Conservation (phyloP, 2,888 invertebrate species). For the Urechis unicinctus region DNA sequence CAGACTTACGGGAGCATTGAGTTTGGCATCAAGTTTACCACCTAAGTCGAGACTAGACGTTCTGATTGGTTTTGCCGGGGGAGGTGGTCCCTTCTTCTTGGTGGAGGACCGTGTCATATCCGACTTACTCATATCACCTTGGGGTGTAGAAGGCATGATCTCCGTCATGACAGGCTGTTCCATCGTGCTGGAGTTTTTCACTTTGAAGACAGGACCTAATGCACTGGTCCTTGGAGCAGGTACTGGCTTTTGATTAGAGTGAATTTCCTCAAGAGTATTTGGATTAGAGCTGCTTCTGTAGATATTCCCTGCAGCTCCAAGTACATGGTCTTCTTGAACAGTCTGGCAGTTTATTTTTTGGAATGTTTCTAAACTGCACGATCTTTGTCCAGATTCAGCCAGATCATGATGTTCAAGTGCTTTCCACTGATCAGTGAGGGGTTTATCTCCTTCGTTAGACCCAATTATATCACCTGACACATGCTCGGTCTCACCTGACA, state of each 20-base stretch:
- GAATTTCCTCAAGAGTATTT: background rate
- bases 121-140: too few relatives aligned
- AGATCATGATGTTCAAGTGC: too few relatives aligned
- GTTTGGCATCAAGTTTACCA: too few relatives aligned
- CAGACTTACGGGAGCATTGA: too few relatives aligned
- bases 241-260: background rate
- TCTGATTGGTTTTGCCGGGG: background rate
- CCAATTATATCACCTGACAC: background rate
- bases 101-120: background rate
- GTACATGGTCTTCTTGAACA: background rate
- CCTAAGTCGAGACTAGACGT: background rate
- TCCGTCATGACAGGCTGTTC: too few relatives aligned
- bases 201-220: background rate
- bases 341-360: too few relatives aligned
- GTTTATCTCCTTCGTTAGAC: too few relatives aligned
- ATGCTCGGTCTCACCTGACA: too few relatives aligned
- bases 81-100: background rate
- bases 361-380: background rate
- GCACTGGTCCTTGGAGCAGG: background rate
- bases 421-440: too few relatives aligned
- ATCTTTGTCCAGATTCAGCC: background rate
- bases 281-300: background rate
- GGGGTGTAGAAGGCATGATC: too few relatives aligned
- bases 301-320: background rate
- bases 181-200: background rate